Percentiles rank a stretch among this genome's conserved stretches.
Conservation (phyloP, 2,888 invertebrate species). For the Acronicta psi region DNA sequence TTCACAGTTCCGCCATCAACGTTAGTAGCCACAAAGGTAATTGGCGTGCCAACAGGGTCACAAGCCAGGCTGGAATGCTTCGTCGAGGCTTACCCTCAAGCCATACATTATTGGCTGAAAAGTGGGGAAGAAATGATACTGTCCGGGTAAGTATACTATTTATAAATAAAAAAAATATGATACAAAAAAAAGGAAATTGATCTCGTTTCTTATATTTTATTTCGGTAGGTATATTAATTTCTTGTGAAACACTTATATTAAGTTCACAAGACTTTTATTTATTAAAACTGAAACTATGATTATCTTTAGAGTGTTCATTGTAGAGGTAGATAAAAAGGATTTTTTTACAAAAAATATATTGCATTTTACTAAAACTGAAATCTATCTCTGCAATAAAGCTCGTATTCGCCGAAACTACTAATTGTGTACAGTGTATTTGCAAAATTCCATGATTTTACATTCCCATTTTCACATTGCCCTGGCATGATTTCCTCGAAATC, state of each 20-base stretch:
- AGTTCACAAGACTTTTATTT: too few relatives aligned
- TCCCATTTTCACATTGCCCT: too few relatives aligned
- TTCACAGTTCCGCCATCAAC: conserved; percentile 91
- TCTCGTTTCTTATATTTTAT: too few relatives aligned
- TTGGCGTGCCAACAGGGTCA: conserved; percentile 91
- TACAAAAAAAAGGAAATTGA: too few relatives aligned
- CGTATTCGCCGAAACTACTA: background rate
- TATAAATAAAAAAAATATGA: too few relatives aligned
- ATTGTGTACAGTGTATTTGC: background rate
- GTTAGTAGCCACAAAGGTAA: conserved; percentile 90
- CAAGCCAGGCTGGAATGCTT: conserved; percentile 90
- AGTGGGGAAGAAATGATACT: conserved; percentile 90
- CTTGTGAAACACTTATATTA: too few relatives aligned
- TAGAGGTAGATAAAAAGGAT: too few relatives aligned
- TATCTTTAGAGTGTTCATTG: too few relatives aligned
- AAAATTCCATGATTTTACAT: background rate
- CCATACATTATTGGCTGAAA: conserved; percentile 92
- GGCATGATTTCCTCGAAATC: background rate
- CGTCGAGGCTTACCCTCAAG: conserved; percentile 91
- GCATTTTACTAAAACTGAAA: background rate
- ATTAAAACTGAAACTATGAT: too few relatives aligned
- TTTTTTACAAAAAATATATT: too few relatives aligned
- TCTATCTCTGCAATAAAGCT: background rate
- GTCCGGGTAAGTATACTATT: conserved; percentile 83
- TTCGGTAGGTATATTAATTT: too few relatives aligned